Evolutionary conservation across 2,113 vertebrate species (phyloP).

Genomic region (Rhombomys opimus): DNA sequence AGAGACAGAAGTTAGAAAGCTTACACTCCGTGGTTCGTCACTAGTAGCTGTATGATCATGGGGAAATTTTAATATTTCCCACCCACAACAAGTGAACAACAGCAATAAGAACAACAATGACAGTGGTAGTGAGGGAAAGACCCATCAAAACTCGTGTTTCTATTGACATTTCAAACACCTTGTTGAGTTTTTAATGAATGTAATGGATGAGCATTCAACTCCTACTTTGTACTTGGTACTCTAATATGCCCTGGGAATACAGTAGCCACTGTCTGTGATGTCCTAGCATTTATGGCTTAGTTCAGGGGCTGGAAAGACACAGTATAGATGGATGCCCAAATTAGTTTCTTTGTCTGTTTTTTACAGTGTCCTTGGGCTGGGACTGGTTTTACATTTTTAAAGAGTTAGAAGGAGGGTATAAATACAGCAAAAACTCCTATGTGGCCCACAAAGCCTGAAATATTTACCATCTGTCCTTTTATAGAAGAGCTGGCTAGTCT

Average conservation of each 20-base stretch:
- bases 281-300: background rate
- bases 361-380: background rate
- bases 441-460: background rate
- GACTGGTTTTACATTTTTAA: constrained; percentile 1
- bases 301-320: background rate
- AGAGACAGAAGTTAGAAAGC: background rate
- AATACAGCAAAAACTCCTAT: background rate
- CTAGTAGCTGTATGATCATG: background rate
- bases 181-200: background rate
- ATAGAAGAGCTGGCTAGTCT: background rate
- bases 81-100: background rate
- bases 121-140: background rate
- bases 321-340: rapidly evolving
- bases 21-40: background rate
- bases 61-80: background rate
- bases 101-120: background rate
- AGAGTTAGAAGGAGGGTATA: background rate
- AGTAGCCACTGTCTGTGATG: background rate
- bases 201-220: background rate
- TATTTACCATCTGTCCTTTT: constrained; percentile 18
- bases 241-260: background rate
- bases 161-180: background rate
- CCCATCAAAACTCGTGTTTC: background rate
- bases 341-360: background rate
- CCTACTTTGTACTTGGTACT: background rate